phyloP scores from a whole-genome alignment of 1,140 invertebrate species.

The Hydropsyche tenuis region DNA sequence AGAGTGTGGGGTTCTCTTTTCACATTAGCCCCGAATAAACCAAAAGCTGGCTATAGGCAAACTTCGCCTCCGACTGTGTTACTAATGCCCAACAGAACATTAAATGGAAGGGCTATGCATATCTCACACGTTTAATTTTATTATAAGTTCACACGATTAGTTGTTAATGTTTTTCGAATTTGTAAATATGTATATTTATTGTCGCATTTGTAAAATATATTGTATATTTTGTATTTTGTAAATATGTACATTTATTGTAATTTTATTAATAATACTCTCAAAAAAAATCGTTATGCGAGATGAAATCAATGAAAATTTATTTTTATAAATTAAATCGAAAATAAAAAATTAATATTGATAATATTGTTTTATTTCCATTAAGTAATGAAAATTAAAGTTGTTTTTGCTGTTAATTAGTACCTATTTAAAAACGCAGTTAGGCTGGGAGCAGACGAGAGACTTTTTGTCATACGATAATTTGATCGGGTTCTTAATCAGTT shows the following conservation, averaged over 20 bases:
- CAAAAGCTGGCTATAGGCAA: slow-evolving; percentile 43
- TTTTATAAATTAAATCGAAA: slow-evolving; percentile 26
- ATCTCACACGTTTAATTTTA: slow-evolving; percentile 57
- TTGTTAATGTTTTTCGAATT: neutral
- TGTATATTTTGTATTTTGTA: neutral
- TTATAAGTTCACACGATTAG: too few relatives aligned
- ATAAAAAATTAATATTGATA: slow-evolving; percentile 41
- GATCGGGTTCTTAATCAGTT: too few relatives aligned
- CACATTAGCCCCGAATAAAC: slow-evolving; percentile 56
- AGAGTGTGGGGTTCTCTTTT: slow-evolving; percentile 73
- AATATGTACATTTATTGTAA: neutral
- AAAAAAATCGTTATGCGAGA: neutral
- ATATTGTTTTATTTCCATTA: too few relatives aligned
- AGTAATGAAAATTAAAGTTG: too few relatives aligned
- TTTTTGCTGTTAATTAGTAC: too few relatives aligned
- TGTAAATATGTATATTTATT: neutral
- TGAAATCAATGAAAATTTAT: neutral
- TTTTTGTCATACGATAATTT: too few relatives aligned
- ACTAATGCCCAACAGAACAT: slow-evolving; percentile 54
- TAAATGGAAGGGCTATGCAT: slow-evolving; percentile 58
- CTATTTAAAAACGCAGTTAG: too few relatives aligned
- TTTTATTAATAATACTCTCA: neutral
- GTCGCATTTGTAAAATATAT: neutral
- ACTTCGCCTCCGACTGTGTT: slow-evolving; percentile 51
- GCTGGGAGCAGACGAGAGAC: too few relatives aligned